Evolutionary conservation across 2,888 invertebrate genomes (phyloP).

Genomic region (Bimastos eiseni): DNA sequence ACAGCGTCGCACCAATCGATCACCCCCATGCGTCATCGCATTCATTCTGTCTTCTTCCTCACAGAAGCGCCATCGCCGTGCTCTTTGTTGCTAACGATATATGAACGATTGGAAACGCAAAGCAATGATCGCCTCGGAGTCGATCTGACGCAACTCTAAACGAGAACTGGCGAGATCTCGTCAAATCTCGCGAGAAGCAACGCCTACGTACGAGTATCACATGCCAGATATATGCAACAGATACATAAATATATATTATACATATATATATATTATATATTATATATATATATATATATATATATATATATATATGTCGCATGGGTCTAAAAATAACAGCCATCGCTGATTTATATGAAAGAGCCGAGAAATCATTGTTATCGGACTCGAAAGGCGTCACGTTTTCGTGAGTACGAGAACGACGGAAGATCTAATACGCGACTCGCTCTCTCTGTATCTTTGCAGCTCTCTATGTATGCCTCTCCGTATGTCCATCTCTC

Average conservation of each 20-base stretch:
- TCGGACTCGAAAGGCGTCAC: neutral
- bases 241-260: neutral
- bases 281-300: neutral
- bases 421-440: neutral
- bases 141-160: neutral
- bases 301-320: neutral
- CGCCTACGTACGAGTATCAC: neutral
- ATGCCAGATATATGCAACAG: neutral
- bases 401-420: neutral
- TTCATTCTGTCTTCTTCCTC: neutral
- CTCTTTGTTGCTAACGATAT: neutral
- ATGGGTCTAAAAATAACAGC: neutral
- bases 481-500: neutral
- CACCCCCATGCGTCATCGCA: neutral
- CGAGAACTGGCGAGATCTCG: slow-evolving; percentile 3
- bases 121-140: neutral
- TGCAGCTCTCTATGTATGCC: too few relatives aligned
- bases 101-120: neutral
- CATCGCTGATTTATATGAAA: neutral
- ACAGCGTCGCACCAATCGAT: neutral
- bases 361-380: slow-evolving; percentile 13
- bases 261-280: too few relatives aligned
- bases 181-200: slow-evolving; percentile 6
- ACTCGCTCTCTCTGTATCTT: neutral
- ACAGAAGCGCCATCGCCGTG: neutral